These are phyloP conservation scores for Orchestes rusci DNA, from an alignment of 2,888 invertebrate species.

Conservation along the genomic window DNA sequence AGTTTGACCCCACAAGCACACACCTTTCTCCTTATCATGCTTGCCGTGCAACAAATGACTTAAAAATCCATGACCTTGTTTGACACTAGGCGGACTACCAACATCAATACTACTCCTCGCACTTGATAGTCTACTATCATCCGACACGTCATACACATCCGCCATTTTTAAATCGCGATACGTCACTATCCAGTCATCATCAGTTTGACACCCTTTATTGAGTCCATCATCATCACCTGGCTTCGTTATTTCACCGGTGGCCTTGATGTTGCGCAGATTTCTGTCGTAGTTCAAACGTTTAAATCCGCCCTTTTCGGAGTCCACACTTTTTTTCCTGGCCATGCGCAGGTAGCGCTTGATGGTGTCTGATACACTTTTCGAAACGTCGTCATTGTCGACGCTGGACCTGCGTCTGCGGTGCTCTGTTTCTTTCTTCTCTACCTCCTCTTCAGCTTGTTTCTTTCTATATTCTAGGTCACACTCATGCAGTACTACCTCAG, in stretches of 20 bases:
- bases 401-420: conserved; percentile 58
- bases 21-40: conserved; percentile 39
- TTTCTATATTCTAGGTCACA: conserved; percentile 47
- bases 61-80: conserved; percentile 53
- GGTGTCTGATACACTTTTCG: conserved; percentile 80
- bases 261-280: conserved; percentile 74
- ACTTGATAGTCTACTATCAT: conserved; percentile 46
- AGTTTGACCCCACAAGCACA: too few species aligned
- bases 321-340: conserved; percentile 82
- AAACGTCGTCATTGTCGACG: conserved; percentile 77
- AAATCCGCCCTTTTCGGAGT: conserved; percentile 75
- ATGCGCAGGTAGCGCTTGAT: conserved; percentile 79
- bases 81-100: conserved; percentile 40
- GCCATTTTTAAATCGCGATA: conserved; percentile 48
- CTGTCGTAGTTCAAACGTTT: conserved; percentile 84
- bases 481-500: conserved; percentile 48
- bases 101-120: conserved; percentile 50
- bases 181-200: conserved; percentile 64
- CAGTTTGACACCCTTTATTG: conserved; percentile 70
- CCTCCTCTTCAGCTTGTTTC: conserved; percentile 43
- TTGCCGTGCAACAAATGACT: conserved; percentile 56
- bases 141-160: conserved; percentile 39
- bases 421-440: conserved; percentile 36
- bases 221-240: conserved; percentile 72
- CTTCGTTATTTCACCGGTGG: conserved; percentile 66